A percentile compares a stretch with the other conserved stretches of the same genome.
Evolutionary conservation across 2,113 vertebrate genomes (phyloP).

Genomic region (Chunga burmeisteri): DNA sequence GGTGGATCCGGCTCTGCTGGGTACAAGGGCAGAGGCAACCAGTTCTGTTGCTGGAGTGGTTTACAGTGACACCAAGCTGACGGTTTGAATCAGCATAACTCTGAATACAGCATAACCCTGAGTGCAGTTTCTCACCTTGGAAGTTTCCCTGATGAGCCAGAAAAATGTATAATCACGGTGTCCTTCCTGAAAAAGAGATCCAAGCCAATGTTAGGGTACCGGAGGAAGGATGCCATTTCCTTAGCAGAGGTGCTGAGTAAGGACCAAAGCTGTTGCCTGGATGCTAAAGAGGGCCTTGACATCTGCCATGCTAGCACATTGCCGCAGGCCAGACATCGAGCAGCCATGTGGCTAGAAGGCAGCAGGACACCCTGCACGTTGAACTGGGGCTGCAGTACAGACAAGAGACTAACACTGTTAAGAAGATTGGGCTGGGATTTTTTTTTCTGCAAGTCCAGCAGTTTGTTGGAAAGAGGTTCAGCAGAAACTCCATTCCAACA

Average conservation of each 20-base stretch:
- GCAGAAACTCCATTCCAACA: not conserved
- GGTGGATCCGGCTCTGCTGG: not conserved
- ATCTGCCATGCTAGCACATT: not conserved
- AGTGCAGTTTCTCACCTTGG: not conserved
- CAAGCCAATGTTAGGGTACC: not conserved
- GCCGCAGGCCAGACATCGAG: not conserved
- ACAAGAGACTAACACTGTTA: not conserved
- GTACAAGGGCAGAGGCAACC: not conserved
- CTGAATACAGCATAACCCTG: not conserved
- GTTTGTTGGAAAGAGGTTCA: not conserved
- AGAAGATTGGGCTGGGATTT: not conserved
- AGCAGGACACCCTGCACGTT: accelerated
- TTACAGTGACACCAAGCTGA: not conserved
- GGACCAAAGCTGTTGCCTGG: not conserved
- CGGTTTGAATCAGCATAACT: not conserved
- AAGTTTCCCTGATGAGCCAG: not conserved
- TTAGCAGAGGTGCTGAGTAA: not conserved
- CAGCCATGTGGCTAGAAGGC: not conserved
- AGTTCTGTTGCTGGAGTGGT: not conserved
- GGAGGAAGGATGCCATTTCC: not conserved
- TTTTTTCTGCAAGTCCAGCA: not conserved
- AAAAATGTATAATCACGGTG: not conserved
- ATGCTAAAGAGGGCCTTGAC: not conserved
- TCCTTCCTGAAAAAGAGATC: constrained; percentile 30
- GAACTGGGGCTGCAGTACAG: not conserved